Base-by-base conservation (phyloP, 2,797 vertebrate genomes). In the Eulemur coronatus region DNA sequence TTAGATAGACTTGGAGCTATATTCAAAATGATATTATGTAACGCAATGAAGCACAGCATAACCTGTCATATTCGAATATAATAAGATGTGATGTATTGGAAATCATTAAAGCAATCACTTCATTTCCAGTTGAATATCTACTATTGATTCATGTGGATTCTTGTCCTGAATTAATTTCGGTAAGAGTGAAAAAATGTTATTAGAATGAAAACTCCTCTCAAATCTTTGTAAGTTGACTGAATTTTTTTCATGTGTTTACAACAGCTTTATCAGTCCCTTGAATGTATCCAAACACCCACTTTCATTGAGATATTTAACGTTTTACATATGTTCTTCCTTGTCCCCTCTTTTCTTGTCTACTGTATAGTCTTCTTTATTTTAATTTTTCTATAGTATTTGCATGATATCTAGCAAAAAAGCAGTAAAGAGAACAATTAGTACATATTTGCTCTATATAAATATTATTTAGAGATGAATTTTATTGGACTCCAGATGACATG, bases 21-120 rank as follows among this genome's bases (percentile, higher is more conserved):
- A 85, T 93, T 98, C 55, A 94, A 69, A 61, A 70, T 59, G 76
- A 88, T 93, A 96, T 84, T 95, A 38, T 72, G 63, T 94, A 98
- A 98, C 65, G 70, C 91, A 97, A 81, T 91, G 98, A 98, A 97
- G 85, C 87, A 96, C 90, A 97, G 88, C 59, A 94, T 55, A 97
- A 89, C 70, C 46, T 97, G 79, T 97, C 95, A 97, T 86, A 95
- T 81, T 24, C 65, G 98, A 97, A 97, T 92, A 82, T 50, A 97
- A 97, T 57, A 76, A 80, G 55, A 92, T 91, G 46, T 94, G 94
- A 98, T 97, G 52, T 93, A 97, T 3, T 94, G 46, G 79, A 73
- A 97, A 98, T 96, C 17, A 9, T 79, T 97, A 94, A 38, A 91
- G 73, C 33, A 94, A 92, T 96, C 90, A 79, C 50, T 96, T 96